Evolutionary conservation across 2,797 vertebrate species (phyloP), one percentile per base, ranked within the genome.

Genomic region (Pipistrellus pipistrellus): DNA sequence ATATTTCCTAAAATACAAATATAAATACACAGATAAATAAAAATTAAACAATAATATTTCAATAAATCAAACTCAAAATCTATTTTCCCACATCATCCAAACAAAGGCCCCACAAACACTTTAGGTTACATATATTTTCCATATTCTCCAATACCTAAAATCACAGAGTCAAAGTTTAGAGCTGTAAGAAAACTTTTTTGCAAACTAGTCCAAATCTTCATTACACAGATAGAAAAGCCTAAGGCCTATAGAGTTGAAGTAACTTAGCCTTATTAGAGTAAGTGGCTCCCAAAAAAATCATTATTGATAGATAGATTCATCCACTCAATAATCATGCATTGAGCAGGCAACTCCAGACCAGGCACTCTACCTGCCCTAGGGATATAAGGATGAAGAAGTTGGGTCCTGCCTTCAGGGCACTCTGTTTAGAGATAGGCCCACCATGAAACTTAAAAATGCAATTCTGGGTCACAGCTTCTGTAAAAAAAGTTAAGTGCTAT

Each of bases 161-260:
- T 81, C 59, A 91, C 5, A 94, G 25, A 53, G 59, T 62, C 66
- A 84, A 86, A 84, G 73, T 93, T 84, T 85, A 55, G 30, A 93
- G 25, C 25, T 90, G 1, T 72, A 77, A 64, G 17, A 41, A 30
- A 55, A 87, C 4, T 8, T 86, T 55, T 30, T 85, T 69, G 59
- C 44, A 71, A 72, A 18, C n/a, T 72, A 72, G 11, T 51, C 32
- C 21, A 94, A 92, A 84, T 89, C n/a, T 32, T 88, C 68, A 66
- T 71, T 83, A 91, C 38, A 93, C 25, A 94, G n/a, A 82, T 32
- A 77, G 27, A 90, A 86, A 92, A 48, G 7, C 72, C 59, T 88
- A 53, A 51, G 17, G 44, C 44, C 51, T 85, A 57, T 3, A 80
- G 41, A 83, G 11, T 4, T 90, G 23, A 88, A 68, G 27, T 75